phyloP scores from a whole-genome alignment of 1,140 invertebrate species.

The Orchesella cincta region DNA sequence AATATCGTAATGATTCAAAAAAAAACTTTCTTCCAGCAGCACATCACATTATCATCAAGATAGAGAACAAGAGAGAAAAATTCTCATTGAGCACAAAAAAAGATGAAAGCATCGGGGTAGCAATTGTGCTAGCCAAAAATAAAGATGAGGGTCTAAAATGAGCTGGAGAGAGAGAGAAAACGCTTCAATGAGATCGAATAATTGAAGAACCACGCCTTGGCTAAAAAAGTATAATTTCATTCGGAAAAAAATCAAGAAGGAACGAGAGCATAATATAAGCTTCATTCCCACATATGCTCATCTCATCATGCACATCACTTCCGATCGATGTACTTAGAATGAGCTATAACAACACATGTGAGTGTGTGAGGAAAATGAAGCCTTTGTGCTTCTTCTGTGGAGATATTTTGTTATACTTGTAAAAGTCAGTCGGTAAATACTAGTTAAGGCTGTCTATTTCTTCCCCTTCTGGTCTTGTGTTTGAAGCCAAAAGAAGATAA shows the following conservation, averaged over 20 bases:
- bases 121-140: conserved; percentile 13
- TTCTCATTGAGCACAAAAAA: conserved; percentile 4
- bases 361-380: conserved; percentile 2
- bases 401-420: neutral
- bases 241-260: conserved; percentile 13
- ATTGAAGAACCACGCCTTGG: conserved; percentile 27
- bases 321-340: conserved; percentile 26
- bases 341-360: neutral
- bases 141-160: neutral
- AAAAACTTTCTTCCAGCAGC: neutral
- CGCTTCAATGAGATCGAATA: conserved; percentile 27
- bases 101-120: neutral
- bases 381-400: neutral
- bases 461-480: neutral
- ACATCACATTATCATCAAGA: neutral
- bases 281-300: conserved; percentile 16
- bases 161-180: conserved; percentile 4
- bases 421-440: conserved; percentile 18
- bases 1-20: conserved; percentile 1
- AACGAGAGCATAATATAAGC: neutral
- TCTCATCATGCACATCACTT: conserved; percentile 30
- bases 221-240: conserved; percentile 22
- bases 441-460: conserved; percentile 13
- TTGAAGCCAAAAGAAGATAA: conserved; percentile 6
- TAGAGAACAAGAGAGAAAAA: too few relatives aligned